phyloP scores from a whole-genome alignment of 2,888 invertebrate species.

The Volucella inanis region DNA sequence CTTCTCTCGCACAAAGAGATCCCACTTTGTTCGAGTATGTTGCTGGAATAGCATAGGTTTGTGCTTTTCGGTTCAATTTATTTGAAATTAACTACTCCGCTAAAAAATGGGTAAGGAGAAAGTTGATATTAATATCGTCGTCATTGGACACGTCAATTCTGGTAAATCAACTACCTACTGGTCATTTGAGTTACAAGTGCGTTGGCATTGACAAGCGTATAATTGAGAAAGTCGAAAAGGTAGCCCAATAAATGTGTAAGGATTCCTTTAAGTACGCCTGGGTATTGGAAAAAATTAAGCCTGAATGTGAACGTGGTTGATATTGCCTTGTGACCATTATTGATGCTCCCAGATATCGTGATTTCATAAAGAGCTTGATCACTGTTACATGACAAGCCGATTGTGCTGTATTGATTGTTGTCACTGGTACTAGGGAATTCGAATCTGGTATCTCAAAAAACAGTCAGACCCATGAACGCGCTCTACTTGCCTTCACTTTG shows the following conservation, averaged over 20 bases:
- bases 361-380: slow-evolving; percentile 99
- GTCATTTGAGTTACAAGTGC: slow-evolving; percentile 99
- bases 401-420: slow-evolving; percentile 99
- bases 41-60: too few species aligned
- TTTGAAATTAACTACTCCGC: slow-evolving; percentile 26
- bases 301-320: slow-evolving; percentile 99
- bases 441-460: slow-evolving; percentile 99
- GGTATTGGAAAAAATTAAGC: slow-evolving; percentile 99
- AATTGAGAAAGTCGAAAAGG: too few species aligned
- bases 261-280: slow-evolving; percentile 99
- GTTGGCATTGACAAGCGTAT: too few species aligned
- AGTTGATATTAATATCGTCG: slow-evolving; percentile 99
- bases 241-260: too few species aligned
- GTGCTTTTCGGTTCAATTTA: too few species aligned
- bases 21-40: too few species aligned
- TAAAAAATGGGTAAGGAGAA: slow-evolving; percentile 98
- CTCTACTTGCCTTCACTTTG: too few species aligned
- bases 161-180: slow-evolving; percentile 99
- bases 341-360: slow-evolving; percentile 99
- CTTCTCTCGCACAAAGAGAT: too few species aligned
- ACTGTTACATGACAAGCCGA: slow-evolving; percentile 98
- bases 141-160: slow-evolving; percentile 99
- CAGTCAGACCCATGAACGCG: slow-evolving; percentile 99
- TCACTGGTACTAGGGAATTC: slow-evolving; percentile 99
- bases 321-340: slow-evolving; percentile 99